Percentiles rank a stretch among this genome's conserved stretches.
These are phyloP conservation scores for Siniperca obscura DNA, from an alignment of 2,797 vertebrate species.

Conservation along the genomic window DNA sequence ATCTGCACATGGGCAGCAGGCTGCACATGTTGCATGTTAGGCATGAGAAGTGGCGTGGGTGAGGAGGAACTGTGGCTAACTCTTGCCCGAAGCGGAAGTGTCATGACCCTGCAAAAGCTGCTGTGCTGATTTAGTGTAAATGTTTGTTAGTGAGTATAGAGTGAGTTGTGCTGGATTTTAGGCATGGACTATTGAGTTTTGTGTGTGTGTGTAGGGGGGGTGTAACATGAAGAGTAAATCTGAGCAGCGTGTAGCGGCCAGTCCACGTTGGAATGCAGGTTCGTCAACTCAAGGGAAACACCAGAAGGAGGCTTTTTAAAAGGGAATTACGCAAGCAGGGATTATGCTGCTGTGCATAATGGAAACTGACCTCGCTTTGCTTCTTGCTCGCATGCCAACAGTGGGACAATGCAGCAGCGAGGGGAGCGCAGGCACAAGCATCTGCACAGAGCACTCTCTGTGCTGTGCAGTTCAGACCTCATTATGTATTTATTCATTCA, in stretches of 20 bases:
- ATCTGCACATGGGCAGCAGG: conserved; percentile 55
- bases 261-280: conserved; percentile 39
- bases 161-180: conserved; percentile 1
- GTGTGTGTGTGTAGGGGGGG: background rate
- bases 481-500: conserved; percentile 32
- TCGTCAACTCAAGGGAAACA: conserved; percentile 67
- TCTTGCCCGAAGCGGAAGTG: background rate
- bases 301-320: conserved; percentile 78
- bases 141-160: background rate
- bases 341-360: conserved; percentile 77
- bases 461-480: conserved; percentile 47
- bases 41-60: background rate
- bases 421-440: conserved; percentile 33
- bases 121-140: background rate
- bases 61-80: conserved; percentile 11
- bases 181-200: background rate
- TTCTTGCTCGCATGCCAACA: conserved; percentile 58
- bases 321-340: conserved; percentile 74
- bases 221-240: conserved; percentile 1
- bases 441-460: conserved; percentile 52
- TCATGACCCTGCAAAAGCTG: background rate
- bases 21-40: conserved; percentile 32
- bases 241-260: conserved; percentile 26
- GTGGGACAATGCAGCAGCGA: conserved; percentile 53
- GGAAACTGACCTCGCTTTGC: conserved; percentile 77